Evolutionary conservation across 2,113 vertebrate genomes (phyloP).

Genomic region (Percina caprodes): DNA sequence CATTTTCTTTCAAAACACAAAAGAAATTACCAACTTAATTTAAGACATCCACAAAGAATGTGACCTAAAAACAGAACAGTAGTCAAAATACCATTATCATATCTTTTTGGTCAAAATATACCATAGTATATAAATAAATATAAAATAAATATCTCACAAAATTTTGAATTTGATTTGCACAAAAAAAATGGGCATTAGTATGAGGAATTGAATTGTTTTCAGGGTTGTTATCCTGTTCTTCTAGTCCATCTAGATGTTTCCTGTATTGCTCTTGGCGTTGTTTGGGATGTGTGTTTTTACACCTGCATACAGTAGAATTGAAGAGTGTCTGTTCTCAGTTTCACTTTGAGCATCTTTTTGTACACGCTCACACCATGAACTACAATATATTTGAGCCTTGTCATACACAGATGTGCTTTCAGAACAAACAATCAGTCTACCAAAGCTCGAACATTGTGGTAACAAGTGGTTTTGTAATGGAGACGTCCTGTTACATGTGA

Average conservation of each 20-base stretch:
- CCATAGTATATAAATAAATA: too few relatives aligned
- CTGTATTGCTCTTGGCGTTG: constrained; percentile 38
- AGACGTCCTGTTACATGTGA: neutral
- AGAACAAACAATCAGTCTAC: neutral
- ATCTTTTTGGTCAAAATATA: neutral
- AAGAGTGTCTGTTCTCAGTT: constrained; percentile 4
- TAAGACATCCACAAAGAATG: neutral
- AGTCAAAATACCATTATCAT: neutral
- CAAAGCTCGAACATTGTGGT: neutral
- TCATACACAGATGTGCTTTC: neutral
- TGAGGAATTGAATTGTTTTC: neutral
- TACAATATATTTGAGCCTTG: neutral
- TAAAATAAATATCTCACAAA: neutral
- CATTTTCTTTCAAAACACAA: neutral
- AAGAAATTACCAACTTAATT: neutral
- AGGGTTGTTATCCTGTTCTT: neutral
- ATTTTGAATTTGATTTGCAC: neutral
- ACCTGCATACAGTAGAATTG: constrained; percentile 38
- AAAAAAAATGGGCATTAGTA: neutral
- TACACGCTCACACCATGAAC: neutral
- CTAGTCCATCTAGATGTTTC: constrained; percentile 32
- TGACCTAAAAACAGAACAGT: neutral
- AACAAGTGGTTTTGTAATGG: neutral
- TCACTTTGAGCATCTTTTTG: constrained; percentile 4
- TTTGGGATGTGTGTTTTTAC: constrained; percentile 53